phyloP scores from a whole-genome alignment of 2,797 vertebrate genomes.

The Hypotaenidia philippensis region DNA sequence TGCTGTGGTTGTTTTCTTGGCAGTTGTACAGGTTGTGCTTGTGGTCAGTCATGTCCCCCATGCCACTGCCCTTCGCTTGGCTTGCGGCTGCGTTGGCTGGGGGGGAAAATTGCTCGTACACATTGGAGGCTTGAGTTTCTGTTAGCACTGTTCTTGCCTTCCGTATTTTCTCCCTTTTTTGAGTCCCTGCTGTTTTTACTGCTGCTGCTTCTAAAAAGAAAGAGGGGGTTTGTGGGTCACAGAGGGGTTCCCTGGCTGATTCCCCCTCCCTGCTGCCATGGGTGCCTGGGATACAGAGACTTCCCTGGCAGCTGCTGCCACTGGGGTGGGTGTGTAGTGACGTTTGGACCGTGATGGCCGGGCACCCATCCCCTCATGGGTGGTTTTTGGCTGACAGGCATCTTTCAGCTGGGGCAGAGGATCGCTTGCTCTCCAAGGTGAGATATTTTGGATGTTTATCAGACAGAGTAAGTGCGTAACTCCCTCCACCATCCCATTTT shows the following conservation, averaged over 20 bases:
- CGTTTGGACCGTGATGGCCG: background rate
- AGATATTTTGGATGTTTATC: background rate
- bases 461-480: background rate
- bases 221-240: background rate
- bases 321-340: background rate
- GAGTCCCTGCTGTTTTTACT: background rate
- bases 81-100: background rate
- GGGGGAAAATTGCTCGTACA: background rate
- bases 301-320: rapidly evolving
- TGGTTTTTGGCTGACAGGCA: background rate
- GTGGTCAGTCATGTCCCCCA: background rate
- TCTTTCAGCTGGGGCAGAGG: background rate
- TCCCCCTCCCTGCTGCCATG: background rate
- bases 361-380: background rate
- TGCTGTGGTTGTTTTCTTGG: background rate
- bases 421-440: background rate
- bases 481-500: background rate
- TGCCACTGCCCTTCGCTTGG: background rate
- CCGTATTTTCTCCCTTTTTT: background rate
- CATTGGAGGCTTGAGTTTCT: background rate
- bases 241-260: background rate
- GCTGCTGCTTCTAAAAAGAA: background rate
- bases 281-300: background rate
- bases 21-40: background rate
- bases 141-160: background rate